These are phyloP conservation scores for Tonatia bakeri DNA, from an alignment of 2,113 vertebrate species.

Conservation along the genomic window DNA sequence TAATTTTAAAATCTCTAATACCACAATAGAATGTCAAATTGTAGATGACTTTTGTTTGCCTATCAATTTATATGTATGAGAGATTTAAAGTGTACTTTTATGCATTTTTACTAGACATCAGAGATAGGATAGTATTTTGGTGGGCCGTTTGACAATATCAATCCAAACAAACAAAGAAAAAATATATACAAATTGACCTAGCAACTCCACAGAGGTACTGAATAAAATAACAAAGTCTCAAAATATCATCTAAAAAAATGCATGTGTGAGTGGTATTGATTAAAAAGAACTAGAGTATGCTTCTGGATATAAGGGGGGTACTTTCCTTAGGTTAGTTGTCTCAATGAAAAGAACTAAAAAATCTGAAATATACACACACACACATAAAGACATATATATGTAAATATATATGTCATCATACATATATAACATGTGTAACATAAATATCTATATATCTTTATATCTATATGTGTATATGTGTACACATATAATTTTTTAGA, in stretches of 20 bases:
- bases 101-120: neutral
- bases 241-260: neutral
- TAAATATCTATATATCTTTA: neutral
- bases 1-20: neutral
- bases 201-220: neutral
- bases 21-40: neutral
- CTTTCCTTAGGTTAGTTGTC: neutral
- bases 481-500: neutral
- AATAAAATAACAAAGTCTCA: neutral
- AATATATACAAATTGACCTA: neutral
- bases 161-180: neutral
- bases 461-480: neutral
- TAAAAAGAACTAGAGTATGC: neutral
- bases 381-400: too few species aligned
- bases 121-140: neutral
- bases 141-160: neutral
- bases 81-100: neutral
- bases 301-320: neutral
- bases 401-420: neutral
- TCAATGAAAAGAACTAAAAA: neutral
- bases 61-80: neutral
- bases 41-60: neutral
- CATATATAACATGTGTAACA: neutral
- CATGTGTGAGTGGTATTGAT: neutral
- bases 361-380: neutral